Evolutionary conservation across 2,888 invertebrate genomes (phyloP).

Genomic region (Drosophila paucipuncta): DNA sequence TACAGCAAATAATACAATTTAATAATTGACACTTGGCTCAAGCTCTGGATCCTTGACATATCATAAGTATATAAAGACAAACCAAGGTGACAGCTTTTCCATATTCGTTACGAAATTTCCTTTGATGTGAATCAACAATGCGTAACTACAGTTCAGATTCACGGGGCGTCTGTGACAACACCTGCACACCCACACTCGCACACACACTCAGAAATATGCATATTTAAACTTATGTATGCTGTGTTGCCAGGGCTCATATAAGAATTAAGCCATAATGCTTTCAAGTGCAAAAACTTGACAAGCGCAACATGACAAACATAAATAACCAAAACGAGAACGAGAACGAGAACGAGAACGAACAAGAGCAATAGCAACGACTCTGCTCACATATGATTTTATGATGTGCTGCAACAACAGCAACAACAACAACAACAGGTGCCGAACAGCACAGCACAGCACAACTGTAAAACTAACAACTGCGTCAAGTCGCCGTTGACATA

Average conservation of each 20-base stretch:
- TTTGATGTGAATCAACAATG: constrained; percentile 59
- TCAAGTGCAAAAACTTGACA: constrained; percentile 81
- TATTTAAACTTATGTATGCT: constrained; percentile 23
- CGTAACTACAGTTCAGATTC: constrained; percentile 49
- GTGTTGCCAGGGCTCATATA: constrained; percentile 62
- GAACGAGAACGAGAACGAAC: constrained; percentile 18
- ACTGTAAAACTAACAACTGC: constrained; percentile 76
- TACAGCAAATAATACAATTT: neutral
- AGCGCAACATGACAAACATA: constrained; percentile 81
- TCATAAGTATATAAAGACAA: neutral
- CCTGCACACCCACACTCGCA: constrained; percentile 15
- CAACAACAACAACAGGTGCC: constrained; percentile 13
- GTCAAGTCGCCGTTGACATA: constrained; percentile 76
- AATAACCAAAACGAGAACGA: constrained; percentile 64
- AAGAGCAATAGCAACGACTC: constrained; percentile 24
- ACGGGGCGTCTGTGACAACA: constrained; percentile 45
- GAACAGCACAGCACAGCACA: constrained; percentile 5
- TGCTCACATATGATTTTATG: constrained; percentile 68
- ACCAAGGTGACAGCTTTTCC: constrained; percentile 8
- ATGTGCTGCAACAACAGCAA: constrained; percentile 63
- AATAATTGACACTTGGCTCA: constrained; percentile 15
- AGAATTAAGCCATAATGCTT: constrained; percentile 80
- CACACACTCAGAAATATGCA: neutral
- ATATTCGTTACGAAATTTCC: constrained; percentile 26
- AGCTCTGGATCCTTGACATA: neutral